Evolutionary conservation across 2,113 vertebrate species (phyloP).

Genomic region (Atlantisia rogersi): DNA sequence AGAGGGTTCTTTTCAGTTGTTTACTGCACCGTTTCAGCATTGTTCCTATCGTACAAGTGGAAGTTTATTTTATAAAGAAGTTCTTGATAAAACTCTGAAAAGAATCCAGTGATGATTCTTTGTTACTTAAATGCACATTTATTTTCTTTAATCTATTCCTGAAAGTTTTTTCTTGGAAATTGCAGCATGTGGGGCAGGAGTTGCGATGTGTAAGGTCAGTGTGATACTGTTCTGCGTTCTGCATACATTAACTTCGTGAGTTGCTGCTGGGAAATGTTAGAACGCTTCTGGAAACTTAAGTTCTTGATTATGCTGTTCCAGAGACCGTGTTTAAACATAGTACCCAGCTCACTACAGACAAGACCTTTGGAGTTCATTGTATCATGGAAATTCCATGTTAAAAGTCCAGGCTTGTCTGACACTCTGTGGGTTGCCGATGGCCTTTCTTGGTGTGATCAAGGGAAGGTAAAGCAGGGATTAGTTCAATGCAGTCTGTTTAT

Average conservation of each 20-base stretch:
- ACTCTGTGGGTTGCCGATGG: not conserved
- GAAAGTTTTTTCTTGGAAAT: slow-evolving; percentile 25
- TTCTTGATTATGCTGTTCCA: not conserved
- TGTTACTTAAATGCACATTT: not conserved
- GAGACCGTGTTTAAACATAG: not conserved
- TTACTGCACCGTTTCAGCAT: not conserved
- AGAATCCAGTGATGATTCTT: not conserved
- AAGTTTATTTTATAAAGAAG: not conserved
- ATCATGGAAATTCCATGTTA: slow-evolving; percentile 54
- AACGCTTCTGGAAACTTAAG: not conserved
- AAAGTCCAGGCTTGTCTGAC: not conserved
- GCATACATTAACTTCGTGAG: not conserved
- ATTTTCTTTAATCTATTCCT: not conserved
- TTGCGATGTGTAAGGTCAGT: not conserved
- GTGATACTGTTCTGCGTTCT: slow-evolving; percentile 9
- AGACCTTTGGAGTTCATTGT: slow-evolving; percentile 4
- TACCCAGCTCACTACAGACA: not conserved
- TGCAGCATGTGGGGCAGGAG: not conserved
- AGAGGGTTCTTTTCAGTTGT: not conserved
- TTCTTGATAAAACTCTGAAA: slow-evolving; percentile 3
- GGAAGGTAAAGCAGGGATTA: slow-evolving; percentile 1
- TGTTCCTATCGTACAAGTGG: not conserved
- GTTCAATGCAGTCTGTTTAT: not conserved
- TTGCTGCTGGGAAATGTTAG: slow-evolving; percentile 7
- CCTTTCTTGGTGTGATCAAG: slow-evolving; percentile 1